Base-by-base conservation (phyloP, 2,113 vertebrate genomes). In the Scomber colias region DNA sequence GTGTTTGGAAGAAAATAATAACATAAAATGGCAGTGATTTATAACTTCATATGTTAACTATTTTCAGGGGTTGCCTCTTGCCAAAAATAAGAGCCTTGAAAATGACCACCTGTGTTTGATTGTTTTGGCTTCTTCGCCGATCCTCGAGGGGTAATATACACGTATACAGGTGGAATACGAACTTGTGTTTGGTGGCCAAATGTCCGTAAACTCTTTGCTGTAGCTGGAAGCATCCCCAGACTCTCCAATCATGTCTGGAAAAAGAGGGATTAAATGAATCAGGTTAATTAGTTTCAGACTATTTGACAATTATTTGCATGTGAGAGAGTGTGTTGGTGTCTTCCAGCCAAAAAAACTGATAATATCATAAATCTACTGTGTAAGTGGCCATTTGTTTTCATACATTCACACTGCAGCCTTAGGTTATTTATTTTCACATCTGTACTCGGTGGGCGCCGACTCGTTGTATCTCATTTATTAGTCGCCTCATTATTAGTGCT, bases 91-190 rank as follows among this genome's bases (percentile, higher is more conserved):
- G 84, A 88, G 74, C 51, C 46, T 60, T 69, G 84, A 84, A 85
- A 92, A 85, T 86, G 89, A 89, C 92, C 93, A 93, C 91, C 92
- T 93, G 94, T 46, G 77, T 94, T 92, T 94, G 90, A 93, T 92
- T 87, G 87, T 79, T 87, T 91, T 93, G 90, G 93, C 88, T 21
- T 67, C 79, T 56, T 73, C 2, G 30, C 54, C 31, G 53, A 78
- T 72, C 86, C 82, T 86, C 57, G 2, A 83, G 87, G 86, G 89
- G 75, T 67, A 89, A 86, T 67, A 69, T 46, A 65, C 75, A 74
- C 51, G 63, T 84, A 71, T 59, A 90, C 75, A 89, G 92, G 90
- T 89, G 88, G 90, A 90, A 83, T 85, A 82, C 85, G 87, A 84
- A 77, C 86, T 74, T 24, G 57, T 53, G 67, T 77, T 68, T 35